Evolutionary conservation across 2,888 invertebrate genomes (phyloP), one percentile per base, ranked within the genome.

Genomic region (Tromatobia lineatoria): DNA sequence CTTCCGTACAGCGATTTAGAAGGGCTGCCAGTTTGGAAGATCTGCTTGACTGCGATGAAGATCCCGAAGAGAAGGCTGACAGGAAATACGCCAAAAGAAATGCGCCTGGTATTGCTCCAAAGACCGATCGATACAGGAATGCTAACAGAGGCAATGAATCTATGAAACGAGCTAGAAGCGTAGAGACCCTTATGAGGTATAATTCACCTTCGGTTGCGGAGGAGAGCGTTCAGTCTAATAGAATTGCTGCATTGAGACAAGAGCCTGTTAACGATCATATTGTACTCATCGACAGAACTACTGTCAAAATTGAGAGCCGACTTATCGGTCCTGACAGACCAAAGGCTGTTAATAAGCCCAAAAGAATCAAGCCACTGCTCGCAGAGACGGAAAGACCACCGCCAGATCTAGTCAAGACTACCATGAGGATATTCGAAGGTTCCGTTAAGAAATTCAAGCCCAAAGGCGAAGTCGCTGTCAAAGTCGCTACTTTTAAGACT

Each of bases 1-100:
- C 96, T 8, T 96, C 96, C 18, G 96, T 97, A 85, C 94, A 95
- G 86, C 94, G 94, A 74, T 94, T 97, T 90, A 95, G 98, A 29
- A 96, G 98, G 88, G 97, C 98, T 61, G 96, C 98, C 77, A 97
- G 97, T 86, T 95, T 98, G 88, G 98, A 98, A 94, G 97, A 98
- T 93, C 94, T 98, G 86, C 94, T 98, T 78, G 98, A 98, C 90
- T 96, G 96, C 90, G 95, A 95, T 78, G 91, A 91, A 11, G 91
- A 91, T 10, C 80, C 94, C 89, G 45, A 93, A 0, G 88, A 88
- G 6, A 88, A 90, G 80, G 87, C 83, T 20, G 76, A 54, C 20
- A 88, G 91, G 38, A 92, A 91, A 80, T 93, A 91, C 75, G 67
- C 90, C 34, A 93, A 92, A 70, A 90, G 85, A 76, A 78, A 20